phyloP scores from a whole-genome alignment of 92 coral and sea anemone species.

The Epizoanthus fatuus region DNA sequence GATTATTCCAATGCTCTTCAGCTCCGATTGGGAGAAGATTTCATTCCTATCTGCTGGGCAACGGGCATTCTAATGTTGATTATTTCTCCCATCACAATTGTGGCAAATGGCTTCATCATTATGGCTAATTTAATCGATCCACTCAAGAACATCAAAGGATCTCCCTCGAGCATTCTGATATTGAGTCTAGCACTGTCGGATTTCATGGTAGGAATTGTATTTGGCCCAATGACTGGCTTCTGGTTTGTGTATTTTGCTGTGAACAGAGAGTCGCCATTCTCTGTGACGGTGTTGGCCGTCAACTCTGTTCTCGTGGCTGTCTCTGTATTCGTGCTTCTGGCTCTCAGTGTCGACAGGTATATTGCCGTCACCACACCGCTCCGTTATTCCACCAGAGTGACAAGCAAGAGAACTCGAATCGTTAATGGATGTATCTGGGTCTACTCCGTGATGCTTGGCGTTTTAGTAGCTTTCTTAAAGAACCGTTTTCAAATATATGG shows the following conservation, averaged over 20 bases:
- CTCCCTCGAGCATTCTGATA: constrained; percentile 30
- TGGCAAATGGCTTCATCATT: constrained; percentile 37
- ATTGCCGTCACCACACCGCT: constrained; percentile 36
- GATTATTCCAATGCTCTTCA: constrained; percentile 35
- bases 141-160: constrained; percentile 12
- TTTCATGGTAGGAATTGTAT: constrained; percentile 22
- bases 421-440: constrained; percentile 18
- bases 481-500: constrained; percentile 29
- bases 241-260: constrained; percentile 36
- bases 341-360: constrained; percentile 29
- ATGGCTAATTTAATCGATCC: constrained; percentile 16
- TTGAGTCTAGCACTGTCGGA: constrained; percentile 28
- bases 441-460: constrained; percentile 32
- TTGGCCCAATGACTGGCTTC: constrained; percentile 26
- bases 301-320: constrained; percentile 34
- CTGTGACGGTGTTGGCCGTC: constrained; percentile 30
- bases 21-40: constrained; percentile 16
- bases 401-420: not conserved
- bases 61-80: constrained; percentile 23
- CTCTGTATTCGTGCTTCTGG: constrained; percentile 15
- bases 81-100: constrained; percentile 13
- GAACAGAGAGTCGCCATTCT: constrained; percentile 16
- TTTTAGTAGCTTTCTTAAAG: constrained; percentile 3
- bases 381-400: constrained; percentile 17
- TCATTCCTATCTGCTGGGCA: constrained; percentile 20